Base-by-base conservation (phyloP, 2,888 invertebrate genomes). In the Caradrina kadenii region DNA sequence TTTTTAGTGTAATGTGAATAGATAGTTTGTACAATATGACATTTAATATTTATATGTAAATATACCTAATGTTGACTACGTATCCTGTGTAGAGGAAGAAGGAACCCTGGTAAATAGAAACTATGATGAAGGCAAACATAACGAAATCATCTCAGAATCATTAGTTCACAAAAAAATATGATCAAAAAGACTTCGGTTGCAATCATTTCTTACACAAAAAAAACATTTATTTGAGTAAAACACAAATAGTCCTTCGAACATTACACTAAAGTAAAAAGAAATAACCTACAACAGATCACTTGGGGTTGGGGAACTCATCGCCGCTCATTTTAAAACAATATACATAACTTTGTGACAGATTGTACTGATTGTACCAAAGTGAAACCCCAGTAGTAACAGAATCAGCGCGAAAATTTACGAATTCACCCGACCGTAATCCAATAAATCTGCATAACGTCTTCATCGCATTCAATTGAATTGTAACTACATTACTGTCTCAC, bases 381-480 rank as follows among this genome's bases (percentile, higher is more conserved):
- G n/a, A 64, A 65, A 79, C 56, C 65, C 31, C 21, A 61, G 42
- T 31, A 74, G 21, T 73, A 74, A 79, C 66, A 19, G 50, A 74
- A 74, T 63, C 75, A 74, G 4, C 19, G 35, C 26, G 74, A 75
- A 78, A 73, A 75, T 76, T 74, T 35, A 54, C 59, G 56, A 62
- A 79, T 60, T 52, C 53, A 60, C 22, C 62, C 76, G 26, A 66
- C 48, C 48, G 11, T 70, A 66, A 63, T 54, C 50, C 71, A 81
- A 78, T 78, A 78, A 78, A 76, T 76, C 63, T 77, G 49, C 77
- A 76, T 70, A 77, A 76, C 81, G 76, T 63, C 68, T 69, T 76
- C 70, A 76, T 70, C 53, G 63, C 78, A 56, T 81, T 70, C 71
- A 76, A 76, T 78, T 63, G 77, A 55, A 31, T 66, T 60, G 59